Conservation (phyloP, 2,888 invertebrate species). For the Homarus gammarus region DNA sequence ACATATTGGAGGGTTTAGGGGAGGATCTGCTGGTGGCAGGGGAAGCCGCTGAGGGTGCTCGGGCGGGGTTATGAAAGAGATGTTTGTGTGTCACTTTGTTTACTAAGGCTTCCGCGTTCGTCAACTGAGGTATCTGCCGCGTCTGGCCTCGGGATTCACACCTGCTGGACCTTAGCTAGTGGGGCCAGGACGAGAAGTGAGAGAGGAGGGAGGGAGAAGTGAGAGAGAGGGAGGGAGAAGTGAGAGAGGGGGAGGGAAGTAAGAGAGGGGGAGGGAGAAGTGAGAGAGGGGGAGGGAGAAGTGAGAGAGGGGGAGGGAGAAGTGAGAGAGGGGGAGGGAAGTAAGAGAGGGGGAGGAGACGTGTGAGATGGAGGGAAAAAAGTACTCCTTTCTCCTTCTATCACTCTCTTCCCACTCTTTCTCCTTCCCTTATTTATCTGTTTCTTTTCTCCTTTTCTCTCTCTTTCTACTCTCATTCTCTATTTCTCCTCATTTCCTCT, state of each 20-base stretch:
- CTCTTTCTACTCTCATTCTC: neutral
- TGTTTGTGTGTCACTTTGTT: neutral
- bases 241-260: slow-evolving; percentile 5
- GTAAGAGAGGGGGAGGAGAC: neutral
- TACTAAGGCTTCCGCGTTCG: neutral
- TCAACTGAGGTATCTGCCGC: neutral
- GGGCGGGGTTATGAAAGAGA: neutral
- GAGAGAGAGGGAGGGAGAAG: neutral
- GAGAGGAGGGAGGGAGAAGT: neutral
- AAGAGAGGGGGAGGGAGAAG: neutral
- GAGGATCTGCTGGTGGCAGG: slow-evolving; percentile 1
- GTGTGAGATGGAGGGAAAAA: neutral
- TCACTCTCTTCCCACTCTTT: neutral
- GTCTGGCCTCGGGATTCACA: neutral
- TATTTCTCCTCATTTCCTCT: neutral
- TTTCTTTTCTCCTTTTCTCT: neutral
- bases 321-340: too few species aligned
- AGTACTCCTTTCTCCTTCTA: neutral
- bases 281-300: too few species aligned
- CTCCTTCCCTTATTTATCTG: neutral
- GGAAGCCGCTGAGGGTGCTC: neutral
- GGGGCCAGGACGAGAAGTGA: neutral
- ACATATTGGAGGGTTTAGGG: slow-evolving; percentile 35
- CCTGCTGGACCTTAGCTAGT: neutral
- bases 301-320: neutral